Percentiles rank a stretch among this genome's conserved stretches.
phyloP scores from a whole-genome alignment of 2,797 vertebrate species.

The Thripadectes ignobilis region DNA sequence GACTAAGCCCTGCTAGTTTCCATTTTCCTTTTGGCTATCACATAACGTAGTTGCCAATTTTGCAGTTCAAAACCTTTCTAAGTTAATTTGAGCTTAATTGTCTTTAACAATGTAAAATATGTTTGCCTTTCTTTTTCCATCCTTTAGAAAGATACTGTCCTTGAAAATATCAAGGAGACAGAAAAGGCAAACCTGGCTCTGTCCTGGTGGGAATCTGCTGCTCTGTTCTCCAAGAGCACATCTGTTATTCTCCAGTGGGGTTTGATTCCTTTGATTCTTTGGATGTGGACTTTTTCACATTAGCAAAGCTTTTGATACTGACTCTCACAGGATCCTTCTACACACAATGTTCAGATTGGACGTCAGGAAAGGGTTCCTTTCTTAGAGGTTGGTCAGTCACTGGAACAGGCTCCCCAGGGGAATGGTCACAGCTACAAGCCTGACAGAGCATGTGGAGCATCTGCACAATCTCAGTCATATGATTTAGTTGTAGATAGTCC shows the following conservation, averaged over 20 bases:
- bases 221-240: background rate
- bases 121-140: background rate
- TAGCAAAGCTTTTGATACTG: background rate
- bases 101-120: background rate
- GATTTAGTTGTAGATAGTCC: background rate
- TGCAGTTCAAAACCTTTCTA: background rate
- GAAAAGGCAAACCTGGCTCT: background rate
- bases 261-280: background rate
- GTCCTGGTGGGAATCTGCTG: background rate
- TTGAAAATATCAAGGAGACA: background rate
- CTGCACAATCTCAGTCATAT: background rate
- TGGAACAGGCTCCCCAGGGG: background rate
- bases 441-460: background rate
- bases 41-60: background rate
- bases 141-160: background rate
- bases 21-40: background rate
- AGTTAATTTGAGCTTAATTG: background rate
- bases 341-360: background rate
- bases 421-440: background rate
- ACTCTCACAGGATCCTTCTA: background rate
- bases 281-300: background rate
- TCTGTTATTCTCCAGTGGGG: background rate
- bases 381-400: background rate
- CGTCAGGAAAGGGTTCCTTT: too few relatives aligned
- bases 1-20: background rate